Evolutionary conservation across 1,140 invertebrate genomes (phyloP).

Genomic region (Proctacanthus coquilletti): DNA sequence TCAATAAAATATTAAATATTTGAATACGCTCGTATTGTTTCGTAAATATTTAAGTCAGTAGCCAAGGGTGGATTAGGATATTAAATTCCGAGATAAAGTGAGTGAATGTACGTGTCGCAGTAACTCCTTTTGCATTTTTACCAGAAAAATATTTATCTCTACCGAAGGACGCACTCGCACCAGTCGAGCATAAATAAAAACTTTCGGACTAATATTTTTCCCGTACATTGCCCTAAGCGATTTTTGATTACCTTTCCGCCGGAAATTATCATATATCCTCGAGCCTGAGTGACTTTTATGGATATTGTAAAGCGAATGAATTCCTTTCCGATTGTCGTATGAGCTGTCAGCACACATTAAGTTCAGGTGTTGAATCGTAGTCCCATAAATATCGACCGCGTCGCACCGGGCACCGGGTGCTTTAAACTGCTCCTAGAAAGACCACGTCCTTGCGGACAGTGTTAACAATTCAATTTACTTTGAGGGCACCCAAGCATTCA

Average conservation of each 20-base stretch:
- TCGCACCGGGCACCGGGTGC: neutral
- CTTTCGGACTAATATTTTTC: neutral
- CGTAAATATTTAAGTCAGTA: too few relatives aligned
- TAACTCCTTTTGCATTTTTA: too few relatives aligned
- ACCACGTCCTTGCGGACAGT: neutral
- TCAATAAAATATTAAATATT: too few relatives aligned
- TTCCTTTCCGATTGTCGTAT: slow-evolving; percentile 1
- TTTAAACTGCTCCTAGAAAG: too few relatives aligned
- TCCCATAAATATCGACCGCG: neutral
- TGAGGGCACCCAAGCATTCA: neutral
- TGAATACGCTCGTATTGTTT: too few relatives aligned
- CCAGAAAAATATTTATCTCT: too few relatives aligned
- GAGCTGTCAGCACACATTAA: too few relatives aligned
- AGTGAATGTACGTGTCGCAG: too few relatives aligned
- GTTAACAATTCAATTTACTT: neutral
- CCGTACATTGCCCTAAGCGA: slow-evolving; percentile 22
- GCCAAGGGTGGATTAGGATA: too few relatives aligned
- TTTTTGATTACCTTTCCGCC: slow-evolving; percentile 32
- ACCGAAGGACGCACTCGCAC: too few relatives aligned
- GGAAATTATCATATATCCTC: slow-evolving; percentile 33
- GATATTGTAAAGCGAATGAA: slow-evolving; percentile 1
- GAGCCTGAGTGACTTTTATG: slow-evolving; percentile 30
- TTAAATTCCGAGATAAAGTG: too few relatives aligned
- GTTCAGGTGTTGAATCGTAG: neutral
- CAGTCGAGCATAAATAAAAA: too few relatives aligned